These are phyloP conservation scores for Saguinus midas DNA, from an alignment of 2,113 vertebrate species.

Conservation along the genomic window DNA sequence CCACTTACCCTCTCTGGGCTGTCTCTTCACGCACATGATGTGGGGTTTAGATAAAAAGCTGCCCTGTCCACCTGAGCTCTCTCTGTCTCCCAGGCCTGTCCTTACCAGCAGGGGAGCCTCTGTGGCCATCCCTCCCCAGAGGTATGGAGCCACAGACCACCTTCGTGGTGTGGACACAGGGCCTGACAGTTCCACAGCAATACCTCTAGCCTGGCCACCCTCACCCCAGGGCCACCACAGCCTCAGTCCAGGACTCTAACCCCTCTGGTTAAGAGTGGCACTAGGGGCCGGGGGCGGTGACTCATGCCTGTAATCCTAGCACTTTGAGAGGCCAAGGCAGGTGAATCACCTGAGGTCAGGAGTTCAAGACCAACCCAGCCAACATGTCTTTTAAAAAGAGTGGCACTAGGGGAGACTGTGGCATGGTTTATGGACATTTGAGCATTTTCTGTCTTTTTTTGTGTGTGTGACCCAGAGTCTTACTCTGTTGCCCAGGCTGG, in stretches of 20 bases:
- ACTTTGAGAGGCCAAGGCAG: too few species aligned
- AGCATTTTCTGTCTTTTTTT: too few species aligned
- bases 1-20: not conserved
- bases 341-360: too few species aligned
- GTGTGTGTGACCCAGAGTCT: too few species aligned
- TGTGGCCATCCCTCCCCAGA: not conserved
- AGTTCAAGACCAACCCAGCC: too few species aligned
- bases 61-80: not conserved
- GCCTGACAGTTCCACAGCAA: not conserved
- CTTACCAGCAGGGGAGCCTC: not conserved
- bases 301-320: too few species aligned
- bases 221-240: not conserved
- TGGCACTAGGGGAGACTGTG: not conserved
- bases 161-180: not conserved
- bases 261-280: not conserved
- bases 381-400: not conserved
- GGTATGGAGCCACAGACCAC: too few species aligned
- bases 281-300: not conserved
- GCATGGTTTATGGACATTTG: not conserved
- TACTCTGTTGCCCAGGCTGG: too few species aligned
- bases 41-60: not conserved
- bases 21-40: not conserved
- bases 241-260: not conserved
- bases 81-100: not conserved
- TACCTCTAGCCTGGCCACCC: not conserved